Evolutionary conservation across 2,888 invertebrate genomes (phyloP).

Genomic region (Parthenolecanium corni): DNA sequence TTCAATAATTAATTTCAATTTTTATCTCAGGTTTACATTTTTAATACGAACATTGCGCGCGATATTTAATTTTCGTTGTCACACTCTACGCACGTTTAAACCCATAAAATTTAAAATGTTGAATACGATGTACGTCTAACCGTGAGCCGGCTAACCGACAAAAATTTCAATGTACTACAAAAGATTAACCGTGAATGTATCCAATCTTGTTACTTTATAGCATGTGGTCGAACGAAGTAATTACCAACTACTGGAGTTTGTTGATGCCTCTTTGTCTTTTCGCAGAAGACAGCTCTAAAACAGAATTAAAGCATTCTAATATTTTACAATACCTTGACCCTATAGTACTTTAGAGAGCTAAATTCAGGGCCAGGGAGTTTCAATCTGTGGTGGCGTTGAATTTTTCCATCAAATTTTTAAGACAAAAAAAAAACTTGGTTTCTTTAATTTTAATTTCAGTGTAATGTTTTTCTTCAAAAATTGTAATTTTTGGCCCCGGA

Average conservation of each 20-base stretch:
- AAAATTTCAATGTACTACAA: conserved; percentile 3
- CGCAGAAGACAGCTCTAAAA: conserved; percentile 12
- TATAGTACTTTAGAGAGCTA: conserved; percentile 18
- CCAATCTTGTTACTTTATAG: conserved; percentile 17
- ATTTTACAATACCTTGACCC: conserved; percentile 21
- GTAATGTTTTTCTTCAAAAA: no score
- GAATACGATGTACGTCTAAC: not conserved
- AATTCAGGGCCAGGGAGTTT: conserved; percentile 15
- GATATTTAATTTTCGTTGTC: no score
- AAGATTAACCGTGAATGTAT: conserved; percentile 15
- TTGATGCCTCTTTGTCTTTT: conserved; percentile 3
- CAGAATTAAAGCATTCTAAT: conserved; percentile 17
- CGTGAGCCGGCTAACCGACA: not conserved
- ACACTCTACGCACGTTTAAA: not conserved
- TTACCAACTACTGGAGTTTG: conserved; percentile 18
- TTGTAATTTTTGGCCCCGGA: no score
- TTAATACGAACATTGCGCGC: no score
- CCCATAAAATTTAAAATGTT: not conserved
- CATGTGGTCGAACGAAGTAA: conserved; percentile 22
- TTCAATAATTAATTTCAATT: no score
- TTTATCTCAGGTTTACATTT: no score
- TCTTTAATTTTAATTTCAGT: no score
- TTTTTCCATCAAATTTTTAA: not conserved
- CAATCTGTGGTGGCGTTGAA: not conserved
- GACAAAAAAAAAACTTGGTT: not conserved